Evolutionary conservation across 2,113 vertebrate genomes (phyloP), one percentile per base, ranked within the genome.

Genomic region (Glaucidium brasilianum): DNA sequence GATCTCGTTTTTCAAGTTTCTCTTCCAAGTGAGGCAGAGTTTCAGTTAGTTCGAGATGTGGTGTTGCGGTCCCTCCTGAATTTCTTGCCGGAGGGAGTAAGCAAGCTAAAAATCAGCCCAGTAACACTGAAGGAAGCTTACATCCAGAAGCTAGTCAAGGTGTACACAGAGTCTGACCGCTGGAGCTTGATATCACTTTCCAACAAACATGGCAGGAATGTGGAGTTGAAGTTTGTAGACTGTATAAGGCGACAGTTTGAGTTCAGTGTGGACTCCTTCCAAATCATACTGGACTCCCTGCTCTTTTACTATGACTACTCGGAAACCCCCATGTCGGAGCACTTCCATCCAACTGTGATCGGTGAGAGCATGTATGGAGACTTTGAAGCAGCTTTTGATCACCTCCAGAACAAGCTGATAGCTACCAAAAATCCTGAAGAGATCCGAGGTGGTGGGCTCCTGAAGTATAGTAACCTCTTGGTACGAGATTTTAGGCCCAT

Each of bases 131-230:
- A 99, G 92, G 99, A 99, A 98, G 99, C 99, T 0, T 99, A 99
- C 0, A 99, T 99, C 74, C 99, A 99, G 97, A 99, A 99, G 97
- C 98, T 99, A 88, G 99, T 99, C 52, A 99, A 99, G 96, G 99
- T 99, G 9, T 99, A 97, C 97, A 99, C 99, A 0, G 99, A 99
- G 52, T 98, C 98, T 43, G 99, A 99, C 97, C 99, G 99, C 32
- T 99, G 99, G 99, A 99, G 99, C 90, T 98, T 99, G 72, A 99
- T 99, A 93, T 99, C 99, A 0, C 99, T 99, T n/a, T 99, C 98
- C 97, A 99, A 99, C 97, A 99, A 99, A 81, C 98, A 99, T 1
- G 99, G 99, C 6, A 98, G 99, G 97, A 99, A 99, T 0, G 99
- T 99, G 94, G 99, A 99, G 97, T 98, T 99, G 17, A 99, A 99